Conservation (phyloP, 2,888 invertebrate genomes). For the Acrocera orbiculus region DNA sequence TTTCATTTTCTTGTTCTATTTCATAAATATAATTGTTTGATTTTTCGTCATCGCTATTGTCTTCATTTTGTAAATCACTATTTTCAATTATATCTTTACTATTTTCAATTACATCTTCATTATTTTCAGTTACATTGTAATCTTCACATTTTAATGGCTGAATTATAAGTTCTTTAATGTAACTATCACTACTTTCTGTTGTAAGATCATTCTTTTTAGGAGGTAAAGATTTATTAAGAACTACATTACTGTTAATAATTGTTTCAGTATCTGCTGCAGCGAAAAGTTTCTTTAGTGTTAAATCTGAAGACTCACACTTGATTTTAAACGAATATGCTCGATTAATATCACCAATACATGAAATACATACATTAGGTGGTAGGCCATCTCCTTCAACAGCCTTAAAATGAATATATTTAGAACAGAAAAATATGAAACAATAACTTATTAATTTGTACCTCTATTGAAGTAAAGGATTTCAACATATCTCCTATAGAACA, state of each 20-base stretch:
- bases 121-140: not conserved
- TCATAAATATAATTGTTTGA: not conserved
- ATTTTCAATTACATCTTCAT: not conserved
- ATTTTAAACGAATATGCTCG: slow-evolving; percentile 28
- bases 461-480: slow-evolving; percentile 7
- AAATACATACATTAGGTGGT: slow-evolving; percentile 26
- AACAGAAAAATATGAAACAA: not conserved
- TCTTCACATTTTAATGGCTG: not conserved
- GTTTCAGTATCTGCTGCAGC: too few relatives aligned
- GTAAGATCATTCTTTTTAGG: too few relatives aligned
- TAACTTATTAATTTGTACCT: slow-evolving; percentile 1
- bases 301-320: slow-evolving; percentile 27
- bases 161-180: not conserved
- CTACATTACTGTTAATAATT: too few relatives aligned
- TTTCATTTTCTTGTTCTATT: slow-evolving; percentile 1
- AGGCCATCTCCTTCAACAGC: slow-evolving; percentile 19
- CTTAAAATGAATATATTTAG: not conserved
- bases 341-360: slow-evolving; percentile 29
- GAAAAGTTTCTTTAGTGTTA: slow-evolving; percentile 23
- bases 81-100: not conserved
- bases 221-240: too few relatives aligned
- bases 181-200: not conserved
- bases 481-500: slow-evolving; percentile 10
- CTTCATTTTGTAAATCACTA: not conserved
- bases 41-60: not conserved